Percentiles rank a stretch among this genome's conserved stretches.
phyloP scores from a whole-genome alignment of 2,113 vertebrate species.

The Sardina pilchardus region DNA sequence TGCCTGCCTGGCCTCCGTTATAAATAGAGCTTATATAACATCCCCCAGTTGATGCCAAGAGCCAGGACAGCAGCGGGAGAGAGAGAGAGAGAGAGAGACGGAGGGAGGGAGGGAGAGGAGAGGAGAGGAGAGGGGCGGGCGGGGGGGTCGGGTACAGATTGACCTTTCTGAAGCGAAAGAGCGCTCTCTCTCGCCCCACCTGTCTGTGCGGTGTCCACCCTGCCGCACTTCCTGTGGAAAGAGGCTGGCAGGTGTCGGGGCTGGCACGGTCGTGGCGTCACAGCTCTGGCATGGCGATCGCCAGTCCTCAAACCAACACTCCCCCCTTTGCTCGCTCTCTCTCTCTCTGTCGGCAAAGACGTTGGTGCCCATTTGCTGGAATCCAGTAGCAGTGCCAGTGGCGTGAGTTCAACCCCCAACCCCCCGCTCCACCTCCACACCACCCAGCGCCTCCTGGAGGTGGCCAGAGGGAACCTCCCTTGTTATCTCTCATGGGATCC shows the following conservation, averaged over 20 bases:
- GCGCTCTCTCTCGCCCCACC: conserved; percentile 31
- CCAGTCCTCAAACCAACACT: no score
- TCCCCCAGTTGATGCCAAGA: conserved; percentile 68
- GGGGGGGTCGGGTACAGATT: conserved; percentile 22
- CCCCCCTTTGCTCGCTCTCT: no score
- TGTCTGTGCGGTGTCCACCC: conserved; percentile 19
- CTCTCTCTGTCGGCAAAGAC: not conserved
- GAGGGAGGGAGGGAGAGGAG: conserved; percentile 28
- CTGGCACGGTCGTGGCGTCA: not conserved
- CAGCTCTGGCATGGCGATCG: not conserved
- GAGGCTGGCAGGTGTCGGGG: not conserved
- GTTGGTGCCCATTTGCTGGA: not conserved
- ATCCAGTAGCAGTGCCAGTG: not conserved
- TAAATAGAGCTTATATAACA: conserved; percentile 74
- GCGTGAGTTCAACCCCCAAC: not conserved
- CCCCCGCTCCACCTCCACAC: no score
- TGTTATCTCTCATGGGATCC: not conserved
- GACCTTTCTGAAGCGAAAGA: conserved; percentile 19
- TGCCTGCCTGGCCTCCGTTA: conserved; percentile 43
- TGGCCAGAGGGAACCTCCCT: not conserved
- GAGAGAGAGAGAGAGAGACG: conserved; percentile 34
- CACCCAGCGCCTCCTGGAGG: not conserved
- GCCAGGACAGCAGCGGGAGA: conserved; percentile 53
- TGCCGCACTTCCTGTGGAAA: conserved; percentile 25
- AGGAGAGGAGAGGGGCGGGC: not conserved